phyloP scores from a whole-genome alignment of 2,888 invertebrate genomes.

The Drosophila barbarae region DNA sequence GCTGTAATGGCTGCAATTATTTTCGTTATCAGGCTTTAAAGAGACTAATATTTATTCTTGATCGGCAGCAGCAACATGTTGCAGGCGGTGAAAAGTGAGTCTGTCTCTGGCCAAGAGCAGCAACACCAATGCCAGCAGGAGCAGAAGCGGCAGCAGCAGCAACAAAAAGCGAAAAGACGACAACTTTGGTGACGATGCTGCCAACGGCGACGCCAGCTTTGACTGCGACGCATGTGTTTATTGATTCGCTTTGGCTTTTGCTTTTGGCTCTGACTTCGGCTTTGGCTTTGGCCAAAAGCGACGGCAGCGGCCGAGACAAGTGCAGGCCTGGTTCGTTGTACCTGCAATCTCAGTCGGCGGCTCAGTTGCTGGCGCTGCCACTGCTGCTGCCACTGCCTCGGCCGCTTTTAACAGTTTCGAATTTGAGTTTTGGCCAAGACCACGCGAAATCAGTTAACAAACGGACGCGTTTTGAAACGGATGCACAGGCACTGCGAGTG shows the following conservation, averaged over 20 bases:
- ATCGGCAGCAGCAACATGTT: conserved; percentile 18
- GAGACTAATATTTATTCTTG: conserved; percentile 8
- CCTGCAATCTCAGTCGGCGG: conserved; percentile 44
- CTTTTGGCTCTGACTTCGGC: conserved; percentile 20
- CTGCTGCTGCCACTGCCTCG: conserved; percentile 18
- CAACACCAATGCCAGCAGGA: conserved; percentile 15
- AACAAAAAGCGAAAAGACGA: conserved; percentile 68
- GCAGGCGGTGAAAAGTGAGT: conserved; percentile 68
- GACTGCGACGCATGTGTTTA: conserved; percentile 55
- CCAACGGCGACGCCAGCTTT: conserved; percentile 26
- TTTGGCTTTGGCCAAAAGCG: conserved; percentile 48
- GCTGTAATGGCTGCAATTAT: neutral
- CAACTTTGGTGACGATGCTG: conserved; percentile 55
- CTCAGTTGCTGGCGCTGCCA: conserved; percentile 16
- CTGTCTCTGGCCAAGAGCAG: conserved; percentile 39
- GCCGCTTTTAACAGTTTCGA: conserved; percentile 63
- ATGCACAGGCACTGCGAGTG: conserved; percentile 51
- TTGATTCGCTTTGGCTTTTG: conserved; percentile 65
- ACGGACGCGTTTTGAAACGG: conserved; percentile 77
- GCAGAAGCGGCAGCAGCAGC: conserved; percentile 19
- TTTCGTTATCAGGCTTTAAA: neutral
- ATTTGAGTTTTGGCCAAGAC: conserved; percentile 71
- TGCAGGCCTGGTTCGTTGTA: conserved; percentile 61
- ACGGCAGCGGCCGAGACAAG: conserved; percentile 30
- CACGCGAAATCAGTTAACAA: conserved; percentile 78